These are phyloP conservation scores for Tenthredo amoena DNA, from an alignment of 2,888 invertebrate species.

Conservation along the genomic window DNA sequence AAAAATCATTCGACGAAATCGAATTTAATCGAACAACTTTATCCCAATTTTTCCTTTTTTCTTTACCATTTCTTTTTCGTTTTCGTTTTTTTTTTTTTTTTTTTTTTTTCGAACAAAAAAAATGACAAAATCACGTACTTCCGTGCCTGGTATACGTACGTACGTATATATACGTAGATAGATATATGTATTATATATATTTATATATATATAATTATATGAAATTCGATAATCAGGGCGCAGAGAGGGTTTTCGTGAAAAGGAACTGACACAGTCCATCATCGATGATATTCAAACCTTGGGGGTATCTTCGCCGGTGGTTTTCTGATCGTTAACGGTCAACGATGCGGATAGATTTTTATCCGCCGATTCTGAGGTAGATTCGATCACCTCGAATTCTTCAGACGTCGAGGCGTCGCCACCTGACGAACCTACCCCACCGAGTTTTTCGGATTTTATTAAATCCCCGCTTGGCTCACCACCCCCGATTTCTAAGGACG, in stretches of 20 bases:
- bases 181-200: background rate
- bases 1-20: no score
- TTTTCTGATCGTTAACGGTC: conserved; percentile 12
- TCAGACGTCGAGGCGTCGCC: conserved; percentile 68
- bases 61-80: no score
- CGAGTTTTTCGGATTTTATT: background rate
- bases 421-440: conserved; percentile 53
- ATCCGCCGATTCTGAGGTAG: conserved; percentile 53
- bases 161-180: no score
- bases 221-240: background rate
- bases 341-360: conserved; percentile 49
- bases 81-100: no score
- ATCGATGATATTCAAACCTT: conserved; percentile 9
- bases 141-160: no score
- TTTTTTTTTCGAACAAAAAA: no score
- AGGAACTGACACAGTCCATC: conserved; percentile 1
- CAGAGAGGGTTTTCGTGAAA: conserved; percentile 9
- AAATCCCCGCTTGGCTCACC: conserved; percentile 20
- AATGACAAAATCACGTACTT: no score
- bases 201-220: background rate
- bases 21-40: no score
- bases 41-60: no score
- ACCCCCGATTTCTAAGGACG: conserved; percentile 11
- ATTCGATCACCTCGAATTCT: conserved; percentile 71
- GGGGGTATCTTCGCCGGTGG: background rate